Conservation (phyloP, 2,113 vertebrate species). For the Erinaceus europaeus region DNA sequence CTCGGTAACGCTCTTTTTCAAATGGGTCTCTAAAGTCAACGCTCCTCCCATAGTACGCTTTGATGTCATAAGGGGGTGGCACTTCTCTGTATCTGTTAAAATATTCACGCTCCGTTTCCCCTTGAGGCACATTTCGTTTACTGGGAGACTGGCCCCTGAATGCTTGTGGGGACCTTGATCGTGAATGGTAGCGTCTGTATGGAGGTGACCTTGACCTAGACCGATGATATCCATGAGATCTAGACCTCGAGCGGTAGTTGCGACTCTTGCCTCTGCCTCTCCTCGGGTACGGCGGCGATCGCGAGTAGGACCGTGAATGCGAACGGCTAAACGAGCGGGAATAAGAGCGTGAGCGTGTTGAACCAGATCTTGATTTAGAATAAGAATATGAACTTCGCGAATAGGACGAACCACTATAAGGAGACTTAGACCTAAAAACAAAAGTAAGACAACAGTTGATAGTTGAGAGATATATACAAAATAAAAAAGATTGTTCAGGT, state of each 20-base stretch:
- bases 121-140: constrained; percentile 86
- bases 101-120: constrained; percentile 85
- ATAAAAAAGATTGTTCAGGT: too few species aligned
- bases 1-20: constrained; percentile 89
- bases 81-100: constrained; percentile 88
- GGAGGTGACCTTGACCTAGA: constrained; percentile 92
- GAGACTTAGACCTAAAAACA: constrained; percentile 92
- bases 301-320: constrained; percentile 90
- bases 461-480: constrained; percentile 67
- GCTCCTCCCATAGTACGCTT: constrained; percentile 85
- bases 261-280: constrained; percentile 87
- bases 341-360: constrained; percentile 89
- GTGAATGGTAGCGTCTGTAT: constrained; percentile 86
- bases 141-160: constrained; percentile 89
- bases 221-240: constrained; percentile 90
- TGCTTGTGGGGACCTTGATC: constrained; percentile 88
- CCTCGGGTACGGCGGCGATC: constrained; percentile 86
- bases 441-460: constrained; percentile 70
- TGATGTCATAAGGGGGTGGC: constrained; percentile 87
- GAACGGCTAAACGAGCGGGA: constrained; percentile 93
- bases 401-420: constrained; percentile 90
- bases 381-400: constrained; percentile 92
- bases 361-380: constrained; percentile 90
- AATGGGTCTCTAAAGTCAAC: constrained; percentile 89
- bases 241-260: constrained; percentile 87